These are phyloP conservation scores for Corvus moneduloides DNA, from an alignment of 2,113 vertebrate genomes.

Conservation along the genomic window DNA sequence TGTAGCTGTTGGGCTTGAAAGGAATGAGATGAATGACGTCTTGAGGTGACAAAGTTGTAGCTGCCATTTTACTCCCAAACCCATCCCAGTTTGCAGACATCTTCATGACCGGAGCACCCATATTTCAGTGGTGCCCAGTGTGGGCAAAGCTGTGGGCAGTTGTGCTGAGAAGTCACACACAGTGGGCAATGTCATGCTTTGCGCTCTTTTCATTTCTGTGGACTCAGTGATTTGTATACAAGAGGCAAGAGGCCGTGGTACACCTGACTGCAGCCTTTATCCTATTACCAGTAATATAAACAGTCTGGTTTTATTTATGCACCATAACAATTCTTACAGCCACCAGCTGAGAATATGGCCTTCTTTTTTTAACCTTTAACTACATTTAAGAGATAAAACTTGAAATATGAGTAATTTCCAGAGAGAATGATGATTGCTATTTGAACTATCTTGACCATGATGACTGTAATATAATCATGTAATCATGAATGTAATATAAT, in stretches of 20 bases:
- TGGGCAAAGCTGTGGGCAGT: background rate
- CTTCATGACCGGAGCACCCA: accelerated
- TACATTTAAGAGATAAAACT: background rate
- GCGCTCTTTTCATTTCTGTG: background rate
- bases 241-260: background rate
- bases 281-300: background rate
- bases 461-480: background rate
- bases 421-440: background rate
- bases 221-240: background rate
- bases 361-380: background rate
- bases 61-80: background rate
- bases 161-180: background rate
- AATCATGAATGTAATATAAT: background rate
- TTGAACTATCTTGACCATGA: background rate
- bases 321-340: background rate
- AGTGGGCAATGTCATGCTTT: background rate
- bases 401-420: background rate
- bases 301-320: background rate
- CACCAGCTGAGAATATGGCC: background rate
- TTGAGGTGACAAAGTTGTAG: background rate
- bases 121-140: background rate
- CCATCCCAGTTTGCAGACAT: background rate
- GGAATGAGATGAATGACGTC: background rate
- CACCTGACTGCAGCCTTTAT: background rate
- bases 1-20: background rate